phyloP scores from a whole-genome alignment of 92 coral and sea anemone species.

The Heteractis magnifica region DNA sequence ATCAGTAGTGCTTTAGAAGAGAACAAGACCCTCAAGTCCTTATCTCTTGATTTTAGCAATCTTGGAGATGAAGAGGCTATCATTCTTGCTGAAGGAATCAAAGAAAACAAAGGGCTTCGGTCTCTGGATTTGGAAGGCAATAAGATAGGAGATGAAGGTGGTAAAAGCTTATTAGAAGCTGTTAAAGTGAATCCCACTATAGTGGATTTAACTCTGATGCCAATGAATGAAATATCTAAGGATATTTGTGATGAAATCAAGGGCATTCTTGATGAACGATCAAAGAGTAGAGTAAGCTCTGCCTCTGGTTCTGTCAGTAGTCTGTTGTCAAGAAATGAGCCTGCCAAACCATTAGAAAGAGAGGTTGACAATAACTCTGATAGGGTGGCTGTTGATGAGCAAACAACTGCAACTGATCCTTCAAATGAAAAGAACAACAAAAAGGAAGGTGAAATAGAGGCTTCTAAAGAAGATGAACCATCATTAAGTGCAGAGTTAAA shows the following conservation, averaged over 20 bases:
- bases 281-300: constrained; percentile 44
- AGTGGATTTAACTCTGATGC: constrained; percentile 86
- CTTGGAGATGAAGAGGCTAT: constrained; percentile 83
- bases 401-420: background rate
- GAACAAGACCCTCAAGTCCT: constrained; percentile 65
- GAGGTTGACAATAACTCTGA: background rate
- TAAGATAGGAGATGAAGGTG: constrained; percentile 91
- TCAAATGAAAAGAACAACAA: background rate
- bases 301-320: constrained; percentile 24
- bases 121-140: constrained; percentile 94
- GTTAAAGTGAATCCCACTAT: constrained; percentile 70
- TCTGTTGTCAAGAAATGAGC: background rate
- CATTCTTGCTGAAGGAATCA: constrained; percentile 83
- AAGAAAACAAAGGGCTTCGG: constrained; percentile 66
- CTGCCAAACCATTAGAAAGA: background rate
- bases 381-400: background rate
- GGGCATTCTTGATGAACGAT: constrained; percentile 66
- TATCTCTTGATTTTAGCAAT: constrained; percentile 84
- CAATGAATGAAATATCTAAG: constrained; percentile 85
- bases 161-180: constrained; percentile 73
- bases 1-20: constrained; percentile 63
- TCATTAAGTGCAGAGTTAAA: background rate
- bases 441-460: background rate
- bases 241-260: constrained; percentile 74
- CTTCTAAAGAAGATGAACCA: background rate